Evolutionary conservation across 2,888 invertebrate genomes (phyloP).

Genomic region (Shargacucullia verbasci): DNA sequence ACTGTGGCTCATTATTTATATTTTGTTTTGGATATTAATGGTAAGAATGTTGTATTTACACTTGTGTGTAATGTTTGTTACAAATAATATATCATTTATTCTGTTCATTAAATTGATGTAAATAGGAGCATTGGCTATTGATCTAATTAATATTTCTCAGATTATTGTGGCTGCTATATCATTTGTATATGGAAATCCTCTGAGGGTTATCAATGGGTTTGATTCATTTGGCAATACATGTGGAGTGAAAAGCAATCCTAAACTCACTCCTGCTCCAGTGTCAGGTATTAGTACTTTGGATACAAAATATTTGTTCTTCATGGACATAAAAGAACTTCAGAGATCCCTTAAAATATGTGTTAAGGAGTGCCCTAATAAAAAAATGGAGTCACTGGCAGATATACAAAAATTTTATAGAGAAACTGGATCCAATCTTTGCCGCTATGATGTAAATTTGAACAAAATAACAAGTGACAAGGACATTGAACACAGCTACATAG

Average conservation of each 20-base stretch:
- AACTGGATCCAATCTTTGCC: conserved; percentile 94
- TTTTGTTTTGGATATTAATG: conserved; percentile 95
- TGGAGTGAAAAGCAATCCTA: conserved; percentile 94
- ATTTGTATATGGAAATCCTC: conserved; percentile 95
- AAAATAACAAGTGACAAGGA: conserved; percentile 80
- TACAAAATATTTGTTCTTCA: conserved; percentile 94
- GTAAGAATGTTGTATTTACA: conserved; percentile 81
- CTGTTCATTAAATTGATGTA: too few species aligned
- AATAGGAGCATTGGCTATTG: neutral
- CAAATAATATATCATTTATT: too few species aligned
- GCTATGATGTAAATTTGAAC: conserved; percentile 91
- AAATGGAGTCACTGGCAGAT: conserved; percentile 90
- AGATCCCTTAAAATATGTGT: conserved; percentile 96
- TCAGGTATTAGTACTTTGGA: conserved; percentile 95
- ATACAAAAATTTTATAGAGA: conserved; percentile 92
- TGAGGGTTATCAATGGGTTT: conserved; percentile 96
- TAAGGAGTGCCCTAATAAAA: conserved; percentile 93
- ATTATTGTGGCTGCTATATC: conserved; percentile 96
- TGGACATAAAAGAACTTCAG: conserved; percentile 93
- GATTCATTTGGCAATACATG: conserved; percentile 99
- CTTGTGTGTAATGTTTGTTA: too few species aligned
- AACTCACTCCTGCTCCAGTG: conserved; percentile 91
- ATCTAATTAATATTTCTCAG: conserved; percentile 72
- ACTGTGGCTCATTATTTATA: conserved; percentile 93
- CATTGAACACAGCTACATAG: conserved; percentile 84